Base-by-base conservation (phyloP, 2,113 vertebrate species). In the Perccottus glenii region DNA sequence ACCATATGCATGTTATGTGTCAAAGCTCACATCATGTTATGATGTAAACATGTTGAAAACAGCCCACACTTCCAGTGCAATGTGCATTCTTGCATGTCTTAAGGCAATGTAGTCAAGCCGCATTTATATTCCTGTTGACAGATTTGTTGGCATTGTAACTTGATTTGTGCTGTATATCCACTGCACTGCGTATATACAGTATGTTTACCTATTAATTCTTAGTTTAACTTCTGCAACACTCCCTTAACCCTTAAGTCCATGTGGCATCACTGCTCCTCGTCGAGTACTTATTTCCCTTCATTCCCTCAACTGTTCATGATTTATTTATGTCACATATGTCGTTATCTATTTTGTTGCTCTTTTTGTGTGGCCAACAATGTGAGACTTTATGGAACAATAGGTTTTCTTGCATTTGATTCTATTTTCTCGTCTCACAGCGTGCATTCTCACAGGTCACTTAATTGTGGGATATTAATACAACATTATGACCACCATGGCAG, bases 301-400 rank as follows among this genome's bases (percentile, higher is more conserved):
- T 80, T 77, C 64, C 72, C 46, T 43, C 56, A 15, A 72, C 76
- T 68, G 59, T 89, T 82, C 73, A 87, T 90, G 81, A 91, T 79
- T 81, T 82, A 90, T 87, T 88, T 79, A 87, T 78, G 74, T 81
- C 86, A 82, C 88, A 85, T 36, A 35, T 35, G 75, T 78, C 86
- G 77, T 88, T 78, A 87, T 88, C 79, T 87, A 82, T 89, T 88
- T 82, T 52, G 47, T 64, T 81, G 73, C 74, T 85, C 61, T 58
- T 81, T 82, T 87, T 77, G 81, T 82, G 73, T 82, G 72, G 73
- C 80, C 76, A 81, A 84, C 76, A 85, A 88, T 84, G 64, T 81
- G 75, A 79, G 61, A 83, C 89, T 92, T 91, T 85, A 89, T 87
- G 88, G 79, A 76, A 91, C 89, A 90, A 90, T 90, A 83, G 60